Conservation (phyloP, 2,113 vertebrate species). For the Rhinopithecus roxellana region DNA sequence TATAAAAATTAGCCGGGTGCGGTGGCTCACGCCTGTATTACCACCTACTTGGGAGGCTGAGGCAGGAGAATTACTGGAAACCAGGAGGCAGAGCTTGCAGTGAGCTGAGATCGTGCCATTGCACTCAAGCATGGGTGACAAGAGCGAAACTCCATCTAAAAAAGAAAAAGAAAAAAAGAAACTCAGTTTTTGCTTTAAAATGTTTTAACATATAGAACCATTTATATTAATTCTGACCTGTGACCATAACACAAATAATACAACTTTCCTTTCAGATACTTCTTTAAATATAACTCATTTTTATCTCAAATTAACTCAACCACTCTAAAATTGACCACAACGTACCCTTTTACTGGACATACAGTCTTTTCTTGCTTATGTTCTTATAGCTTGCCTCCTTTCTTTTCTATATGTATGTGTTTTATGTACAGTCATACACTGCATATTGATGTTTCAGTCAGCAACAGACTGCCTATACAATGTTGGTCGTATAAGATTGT, state of each 20-base stretch:
- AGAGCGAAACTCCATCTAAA: no score
- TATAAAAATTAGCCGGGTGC: no score
- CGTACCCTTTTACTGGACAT: background rate
- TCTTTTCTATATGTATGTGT: background rate
- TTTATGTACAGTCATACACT: background rate
- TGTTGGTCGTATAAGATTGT: background rate
- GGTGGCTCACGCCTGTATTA: no score
- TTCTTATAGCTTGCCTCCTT: background rate
- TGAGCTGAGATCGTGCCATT: no score
- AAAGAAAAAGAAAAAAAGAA: no score
- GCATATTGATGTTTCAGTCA: background rate
- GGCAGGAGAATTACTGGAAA: no score
- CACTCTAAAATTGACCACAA: background rate
- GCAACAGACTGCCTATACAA: background rate
- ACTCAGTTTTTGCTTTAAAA: background rate
- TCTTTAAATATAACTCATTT: background rate
- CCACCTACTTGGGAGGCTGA: no score
- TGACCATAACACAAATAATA: background rate
- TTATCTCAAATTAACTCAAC: background rate
- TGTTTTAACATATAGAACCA: background rate
- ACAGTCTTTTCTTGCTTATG: background rate
- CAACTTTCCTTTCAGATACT: background rate
- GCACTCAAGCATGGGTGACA: no score
- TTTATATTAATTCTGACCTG: background rate
- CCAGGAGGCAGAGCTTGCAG: no score